Percentiles rank a stretch among this genome's conserved stretches.
phyloP scores from a whole-genome alignment of 2,888 invertebrate species.

The Lysandra coridon region DNA sequence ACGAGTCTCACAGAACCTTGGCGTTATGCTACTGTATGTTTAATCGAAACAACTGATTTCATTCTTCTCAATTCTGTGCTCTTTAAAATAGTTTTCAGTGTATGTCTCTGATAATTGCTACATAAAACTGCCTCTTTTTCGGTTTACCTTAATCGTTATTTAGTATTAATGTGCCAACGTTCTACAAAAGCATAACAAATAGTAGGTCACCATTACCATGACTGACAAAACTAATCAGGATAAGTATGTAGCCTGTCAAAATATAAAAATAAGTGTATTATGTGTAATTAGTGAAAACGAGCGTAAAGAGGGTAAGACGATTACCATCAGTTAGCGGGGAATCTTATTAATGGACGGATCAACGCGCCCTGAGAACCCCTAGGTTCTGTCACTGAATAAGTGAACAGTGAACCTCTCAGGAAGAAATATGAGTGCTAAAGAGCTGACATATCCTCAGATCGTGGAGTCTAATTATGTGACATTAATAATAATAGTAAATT shows the following conservation, averaged over 20 bases:
- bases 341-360: conserved; percentile 26
- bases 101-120: no score
- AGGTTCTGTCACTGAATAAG: not conserved
- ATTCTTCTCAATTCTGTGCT: no score
- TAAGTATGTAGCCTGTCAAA: conserved; percentile 12
- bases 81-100: no score
- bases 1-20: not conserved
- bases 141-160: no score
- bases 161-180: no score
- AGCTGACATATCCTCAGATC: no score
- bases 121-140: no score
- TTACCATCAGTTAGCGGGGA: conserved; percentile 13
- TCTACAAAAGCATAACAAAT: not conserved
- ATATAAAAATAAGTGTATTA: conserved; percentile 26
- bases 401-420: not conserved
- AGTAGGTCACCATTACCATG: not conserved
- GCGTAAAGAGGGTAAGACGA: conserved; percentile 20
- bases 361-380: not conserved
- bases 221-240: not conserved
- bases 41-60: not conserved
- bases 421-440: no score
- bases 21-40: not conserved
- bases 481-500: no score
- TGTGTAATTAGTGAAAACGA: conserved; percentile 12
- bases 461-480: no score